phyloP scores from a whole-genome alignment of 2,888 invertebrate species.

The Thera britannica region DNA sequence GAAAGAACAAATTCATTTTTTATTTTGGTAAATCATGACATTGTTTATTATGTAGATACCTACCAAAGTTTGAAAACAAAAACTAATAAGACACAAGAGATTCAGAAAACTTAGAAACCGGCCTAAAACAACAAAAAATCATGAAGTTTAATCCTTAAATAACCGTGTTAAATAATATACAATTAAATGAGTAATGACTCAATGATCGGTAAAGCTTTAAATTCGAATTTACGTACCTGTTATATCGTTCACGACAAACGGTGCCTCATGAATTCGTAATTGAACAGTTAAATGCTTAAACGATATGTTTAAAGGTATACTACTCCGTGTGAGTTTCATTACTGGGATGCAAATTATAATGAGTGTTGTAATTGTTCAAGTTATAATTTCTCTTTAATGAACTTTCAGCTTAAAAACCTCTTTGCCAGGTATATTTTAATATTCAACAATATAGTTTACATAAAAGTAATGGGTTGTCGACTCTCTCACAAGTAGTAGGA shows the following conservation, averaged over 20 bases:
- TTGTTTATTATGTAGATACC: no score
- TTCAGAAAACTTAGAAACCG: neutral
- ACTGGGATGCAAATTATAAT: conserved; percentile 28
- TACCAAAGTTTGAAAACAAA: no score
- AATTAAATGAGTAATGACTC: neutral
- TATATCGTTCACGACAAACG: conserved; percentile 20
- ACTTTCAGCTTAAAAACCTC: no score
- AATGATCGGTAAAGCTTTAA: conserved; percentile 5
- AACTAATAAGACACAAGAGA: no score
- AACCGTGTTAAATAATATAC: neutral
- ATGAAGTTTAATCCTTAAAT: neutral
- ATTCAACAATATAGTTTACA: no score
- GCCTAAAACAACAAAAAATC: neutral
- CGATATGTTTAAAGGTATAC: conserved; percentile 44
- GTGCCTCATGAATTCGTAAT: conserved; percentile 22
- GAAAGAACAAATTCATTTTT: no score
- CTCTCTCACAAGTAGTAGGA: no score
- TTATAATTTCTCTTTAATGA: no score
- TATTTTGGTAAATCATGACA: no score
- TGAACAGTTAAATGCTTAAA: conserved; percentile 39
- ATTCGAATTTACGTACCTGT: conserved; percentile 7
- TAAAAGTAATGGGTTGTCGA: no score
- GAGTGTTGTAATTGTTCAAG: no score
- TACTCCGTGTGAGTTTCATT: conserved; percentile 43
- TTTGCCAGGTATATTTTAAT: no score